phyloP scores from a whole-genome alignment of 2,113 vertebrate genomes.

The Pseudonaja textilis region DNA sequence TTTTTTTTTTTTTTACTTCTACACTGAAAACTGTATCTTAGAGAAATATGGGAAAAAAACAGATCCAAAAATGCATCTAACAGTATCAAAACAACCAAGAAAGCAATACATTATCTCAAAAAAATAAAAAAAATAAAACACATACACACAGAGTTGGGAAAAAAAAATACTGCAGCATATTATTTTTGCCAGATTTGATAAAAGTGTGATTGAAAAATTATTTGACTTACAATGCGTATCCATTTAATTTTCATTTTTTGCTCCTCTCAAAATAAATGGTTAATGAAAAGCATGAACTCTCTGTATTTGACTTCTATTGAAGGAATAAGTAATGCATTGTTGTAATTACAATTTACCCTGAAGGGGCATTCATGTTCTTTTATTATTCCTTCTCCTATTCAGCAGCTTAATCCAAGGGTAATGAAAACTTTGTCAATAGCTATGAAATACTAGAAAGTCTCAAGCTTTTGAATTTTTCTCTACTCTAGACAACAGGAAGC shows the following conservation, averaged over 20 bases:
- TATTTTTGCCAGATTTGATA: not conserved
- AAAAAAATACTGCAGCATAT: not conserved
- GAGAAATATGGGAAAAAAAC: not conserved
- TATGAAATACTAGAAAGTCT: not conserved
- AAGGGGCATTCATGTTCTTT: not conserved
- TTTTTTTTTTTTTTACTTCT: not conserved
- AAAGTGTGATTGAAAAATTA: slow-evolving; percentile 13
- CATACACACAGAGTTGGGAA: not conserved
- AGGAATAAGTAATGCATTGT: not conserved
- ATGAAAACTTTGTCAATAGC: slow-evolving; percentile 6
- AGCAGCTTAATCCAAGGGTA: not conserved
- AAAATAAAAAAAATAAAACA: not conserved
- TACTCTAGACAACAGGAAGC: not conserved
- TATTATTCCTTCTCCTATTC: not conserved
- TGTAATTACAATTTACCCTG: slow-evolving; percentile 9
- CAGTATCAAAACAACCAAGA: not conserved
- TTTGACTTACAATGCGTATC: slow-evolving; percentile 4
- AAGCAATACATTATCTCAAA: not conserved
- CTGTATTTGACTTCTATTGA: not conserved
- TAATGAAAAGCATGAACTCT: slow-evolving; percentile 11
- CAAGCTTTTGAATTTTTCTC: slow-evolving; percentile 1
- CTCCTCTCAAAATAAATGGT: not conserved
- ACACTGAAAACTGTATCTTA: not conserved
- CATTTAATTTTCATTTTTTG: not conserved
- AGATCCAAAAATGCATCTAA: not conserved